phyloP scores from a whole-genome alignment of 2,888 invertebrate genomes.

The Athripsodes cinereus region DNA sequence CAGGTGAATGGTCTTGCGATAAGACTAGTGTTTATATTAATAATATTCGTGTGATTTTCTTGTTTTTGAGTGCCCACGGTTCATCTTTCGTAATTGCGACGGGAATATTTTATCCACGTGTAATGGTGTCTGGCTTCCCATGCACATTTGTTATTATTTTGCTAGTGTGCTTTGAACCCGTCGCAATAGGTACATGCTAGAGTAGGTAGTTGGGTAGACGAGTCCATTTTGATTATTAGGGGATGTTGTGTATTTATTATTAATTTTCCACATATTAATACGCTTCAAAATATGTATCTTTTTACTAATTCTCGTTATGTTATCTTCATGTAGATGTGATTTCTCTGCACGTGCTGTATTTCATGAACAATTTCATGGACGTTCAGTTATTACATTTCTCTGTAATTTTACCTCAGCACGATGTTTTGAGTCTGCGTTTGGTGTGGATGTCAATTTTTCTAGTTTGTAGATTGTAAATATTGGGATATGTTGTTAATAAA shows the following conservation, averaged over 20 bases:
- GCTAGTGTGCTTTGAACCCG: constrained; percentile 59
- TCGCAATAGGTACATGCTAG: constrained; percentile 35
- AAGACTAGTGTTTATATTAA: constrained; percentile 25
- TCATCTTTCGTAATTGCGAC: background rate
- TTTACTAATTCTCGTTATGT: too few species aligned
- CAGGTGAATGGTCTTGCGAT: constrained; percentile 25
- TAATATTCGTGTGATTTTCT: background rate
- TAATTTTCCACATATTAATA: too few species aligned
- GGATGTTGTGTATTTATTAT: constrained; percentile 10
- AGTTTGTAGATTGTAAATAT: too few species aligned
- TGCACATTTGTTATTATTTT: constrained; percentile 70
- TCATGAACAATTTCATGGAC: too few species aligned
- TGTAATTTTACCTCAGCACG: too few species aligned
- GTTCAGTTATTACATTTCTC: too few species aligned
- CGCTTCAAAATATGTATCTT: too few species aligned
- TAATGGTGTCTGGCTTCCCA: constrained; percentile 48
- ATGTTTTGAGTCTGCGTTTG: too few species aligned
- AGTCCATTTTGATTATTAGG: constrained; percentile 38
- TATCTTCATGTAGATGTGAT: too few species aligned
- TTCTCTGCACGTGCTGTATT: too few species aligned
- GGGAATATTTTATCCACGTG: constrained; percentile 37
- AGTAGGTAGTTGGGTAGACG: constrained; percentile 33
- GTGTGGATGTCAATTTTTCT: too few species aligned
- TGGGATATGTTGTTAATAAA: too few species aligned
- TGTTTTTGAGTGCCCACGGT: background rate